These are phyloP conservation scores for Carollia perspicillata DNA, from an alignment of 2,113 vertebrate species.

Conservation along the genomic window DNA sequence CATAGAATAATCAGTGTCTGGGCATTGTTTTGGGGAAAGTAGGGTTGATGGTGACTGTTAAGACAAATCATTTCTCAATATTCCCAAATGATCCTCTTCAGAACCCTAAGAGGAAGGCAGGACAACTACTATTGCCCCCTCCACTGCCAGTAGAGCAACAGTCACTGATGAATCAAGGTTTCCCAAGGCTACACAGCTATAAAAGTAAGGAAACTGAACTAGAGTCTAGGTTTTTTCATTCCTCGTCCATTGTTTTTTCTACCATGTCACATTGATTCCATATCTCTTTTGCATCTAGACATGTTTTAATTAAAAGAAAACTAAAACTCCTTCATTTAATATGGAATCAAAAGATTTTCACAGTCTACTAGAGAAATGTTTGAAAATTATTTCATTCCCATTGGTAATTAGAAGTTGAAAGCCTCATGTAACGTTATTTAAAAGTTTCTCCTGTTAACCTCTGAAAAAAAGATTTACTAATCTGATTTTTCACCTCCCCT, in stretches of 20 bases:
- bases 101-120: neutral
- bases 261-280: neutral
- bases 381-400: neutral
- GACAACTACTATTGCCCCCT: neutral
- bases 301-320: conserved; percentile 7
- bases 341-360: neutral
- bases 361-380: neutral
- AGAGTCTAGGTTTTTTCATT: neutral
- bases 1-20: neutral
- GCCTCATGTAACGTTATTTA: neutral
- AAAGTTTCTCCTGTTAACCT: neutral
- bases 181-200: neutral
- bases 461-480: neutral
- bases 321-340: neutral
- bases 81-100: neutral
- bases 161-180: neutral
- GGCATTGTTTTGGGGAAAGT: neutral
- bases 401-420: neutral
- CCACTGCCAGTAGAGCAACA: neutral
- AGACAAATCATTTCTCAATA: neutral
- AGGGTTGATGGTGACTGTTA: neutral
- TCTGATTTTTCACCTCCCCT: neutral
- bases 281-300: neutral
- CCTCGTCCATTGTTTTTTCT: neutral
- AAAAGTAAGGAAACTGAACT: neutral